Evolutionary conservation across 2,113 vertebrate genomes (phyloP).

Genomic region (Galemys pyrenaicus): DNA sequence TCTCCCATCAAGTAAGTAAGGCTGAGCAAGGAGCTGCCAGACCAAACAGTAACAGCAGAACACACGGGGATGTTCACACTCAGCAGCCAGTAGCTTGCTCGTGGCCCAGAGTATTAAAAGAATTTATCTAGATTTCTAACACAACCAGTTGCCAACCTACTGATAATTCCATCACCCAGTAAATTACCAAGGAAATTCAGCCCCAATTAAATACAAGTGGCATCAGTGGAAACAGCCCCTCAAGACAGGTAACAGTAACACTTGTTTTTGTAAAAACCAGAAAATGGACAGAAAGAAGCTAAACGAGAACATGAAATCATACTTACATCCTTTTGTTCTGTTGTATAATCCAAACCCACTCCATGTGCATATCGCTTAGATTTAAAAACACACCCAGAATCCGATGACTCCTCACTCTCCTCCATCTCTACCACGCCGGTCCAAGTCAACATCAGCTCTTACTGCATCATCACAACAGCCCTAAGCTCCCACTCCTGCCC

Average conservation of each 20-base stretch:
- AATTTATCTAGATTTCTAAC: constrained; percentile 10
- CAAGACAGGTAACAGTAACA: neutral
- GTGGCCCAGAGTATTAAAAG: neutral
- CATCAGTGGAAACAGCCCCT: constrained; percentile 14
- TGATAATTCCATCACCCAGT: neutral
- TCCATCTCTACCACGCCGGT: neutral
- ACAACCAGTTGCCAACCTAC: neutral
- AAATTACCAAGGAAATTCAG: constrained; percentile 28
- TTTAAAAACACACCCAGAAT: constrained; percentile 11
- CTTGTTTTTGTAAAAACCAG: neutral
- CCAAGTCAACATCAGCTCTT: neutral
- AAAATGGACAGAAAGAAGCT: neutral
- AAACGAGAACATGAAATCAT: neutral
- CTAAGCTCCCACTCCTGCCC: neutral
- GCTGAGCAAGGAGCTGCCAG: neutral
- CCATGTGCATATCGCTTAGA: constrained; percentile 5
- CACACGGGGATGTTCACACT: neutral
- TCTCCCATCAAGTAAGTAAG: neutral
- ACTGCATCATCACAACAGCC: neutral
- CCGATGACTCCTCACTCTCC: neutral
- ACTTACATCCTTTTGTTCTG: constrained; percentile 1
- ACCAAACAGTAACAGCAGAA: neutral
- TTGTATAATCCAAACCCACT: neutral
- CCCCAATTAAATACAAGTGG: neutral
- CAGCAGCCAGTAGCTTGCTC: neutral